Conservation (phyloP, 2,113 vertebrate species). For the Mustelus asterias region DNA sequence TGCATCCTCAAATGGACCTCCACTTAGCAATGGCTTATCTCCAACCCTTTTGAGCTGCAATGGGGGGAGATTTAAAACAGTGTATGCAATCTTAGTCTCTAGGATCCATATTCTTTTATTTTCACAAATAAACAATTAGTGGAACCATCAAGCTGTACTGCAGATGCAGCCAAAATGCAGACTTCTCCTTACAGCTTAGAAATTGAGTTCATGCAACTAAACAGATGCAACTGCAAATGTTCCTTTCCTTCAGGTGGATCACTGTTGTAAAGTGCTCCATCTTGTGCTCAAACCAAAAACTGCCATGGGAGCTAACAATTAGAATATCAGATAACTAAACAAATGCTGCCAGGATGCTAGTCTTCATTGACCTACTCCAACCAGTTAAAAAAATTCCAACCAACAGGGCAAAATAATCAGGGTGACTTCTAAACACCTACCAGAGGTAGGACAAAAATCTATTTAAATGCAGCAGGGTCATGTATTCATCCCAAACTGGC, state of each 20-base stretch:
- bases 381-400: background rate
- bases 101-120: background rate
- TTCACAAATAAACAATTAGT: background rate
- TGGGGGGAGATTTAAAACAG: background rate
- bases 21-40: slow-evolving; percentile 80
- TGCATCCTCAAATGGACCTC: slow-evolving; percentile 81
- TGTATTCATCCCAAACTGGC: background rate
- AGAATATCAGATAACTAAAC: background rate
- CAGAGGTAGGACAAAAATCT: background rate
- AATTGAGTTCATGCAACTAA: background rate
- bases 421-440: background rate
- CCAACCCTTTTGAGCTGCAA: slow-evolving; percentile 82
- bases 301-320: background rate
- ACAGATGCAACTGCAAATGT: background rate
- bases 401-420: background rate
- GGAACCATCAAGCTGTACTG: background rate
- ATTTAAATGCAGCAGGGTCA: background rate
- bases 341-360: too few species aligned
- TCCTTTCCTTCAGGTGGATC: background rate
- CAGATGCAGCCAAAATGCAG: background rate
- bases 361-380: background rate
- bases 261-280: background rate
- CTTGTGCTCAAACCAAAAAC: background rate
- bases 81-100: background rate
- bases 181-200: background rate